Conservation (phyloP, 2,888 invertebrate species). For the Cantharis rustica region DNA sequence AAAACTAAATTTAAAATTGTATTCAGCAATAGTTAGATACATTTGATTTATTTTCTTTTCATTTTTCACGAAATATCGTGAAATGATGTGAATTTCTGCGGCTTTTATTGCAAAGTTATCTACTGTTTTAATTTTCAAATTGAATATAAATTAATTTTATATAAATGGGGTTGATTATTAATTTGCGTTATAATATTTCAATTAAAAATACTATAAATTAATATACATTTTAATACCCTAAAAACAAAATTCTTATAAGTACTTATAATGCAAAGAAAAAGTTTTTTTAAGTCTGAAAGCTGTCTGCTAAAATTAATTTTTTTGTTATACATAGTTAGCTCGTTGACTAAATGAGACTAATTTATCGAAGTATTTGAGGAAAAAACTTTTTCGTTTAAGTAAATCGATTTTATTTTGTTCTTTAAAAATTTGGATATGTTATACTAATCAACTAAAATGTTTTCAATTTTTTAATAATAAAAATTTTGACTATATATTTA, state of each 20-base stretch:
- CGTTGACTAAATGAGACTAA: neutral
- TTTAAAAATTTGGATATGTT: neutral
- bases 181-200: neutral
- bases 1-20: conserved; percentile 14
- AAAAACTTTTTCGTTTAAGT: neutral
- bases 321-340: neutral
- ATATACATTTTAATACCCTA: neutral
- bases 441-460: neutral
- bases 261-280: neutral
- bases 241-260: neutral
- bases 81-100: neutral
- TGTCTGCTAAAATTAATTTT: neutral
- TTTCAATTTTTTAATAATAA: neutral
- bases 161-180: neutral
- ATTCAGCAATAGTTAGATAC: neutral
- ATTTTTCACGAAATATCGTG: neutral
- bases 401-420: neutral
- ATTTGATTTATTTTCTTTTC: neutral
- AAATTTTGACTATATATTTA: neutral
- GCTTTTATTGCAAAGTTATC: neutral
- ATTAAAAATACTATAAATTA: neutral
- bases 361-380: neutral
- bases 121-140: neutral
- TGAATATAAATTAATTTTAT: neutral
- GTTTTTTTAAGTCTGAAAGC: neutral